A percentile compares a stretch with the other conserved stretches of the same genome.
These are phyloP conservation scores for Matsumyia berberina DNA, from an alignment of 2,888 invertebrate species.

Conservation along the genomic window DNA sequence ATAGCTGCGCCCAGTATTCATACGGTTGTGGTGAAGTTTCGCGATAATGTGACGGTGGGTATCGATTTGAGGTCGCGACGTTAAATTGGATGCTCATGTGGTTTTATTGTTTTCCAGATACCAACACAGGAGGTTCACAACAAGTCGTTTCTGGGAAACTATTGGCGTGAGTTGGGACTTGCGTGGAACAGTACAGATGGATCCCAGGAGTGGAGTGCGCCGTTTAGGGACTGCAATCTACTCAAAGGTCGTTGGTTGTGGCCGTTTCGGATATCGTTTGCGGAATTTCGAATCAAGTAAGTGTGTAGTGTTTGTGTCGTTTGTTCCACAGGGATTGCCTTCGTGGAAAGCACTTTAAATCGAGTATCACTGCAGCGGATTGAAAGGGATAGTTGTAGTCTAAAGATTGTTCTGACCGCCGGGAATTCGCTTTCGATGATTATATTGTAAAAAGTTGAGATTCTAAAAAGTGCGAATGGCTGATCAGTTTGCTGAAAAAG, in stretches of 20 bases:
- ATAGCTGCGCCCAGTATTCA: conserved; percentile 84
- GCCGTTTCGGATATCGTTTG: conserved; percentile 84
- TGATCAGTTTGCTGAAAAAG: no score
- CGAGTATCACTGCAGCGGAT: background rate
- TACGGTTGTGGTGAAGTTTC: conserved; percentile 84
- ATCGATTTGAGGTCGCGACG: conserved; percentile 1
- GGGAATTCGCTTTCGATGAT: no score
- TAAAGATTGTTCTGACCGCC: background rate
- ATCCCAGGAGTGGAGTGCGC: conserved; percentile 84
- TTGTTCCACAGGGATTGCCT: background rate
- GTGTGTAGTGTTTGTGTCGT: conserved; percentile 57
- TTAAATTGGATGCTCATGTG: conserved; percentile 28
- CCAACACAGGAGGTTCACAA: conserved; percentile 83
- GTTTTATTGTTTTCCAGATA: conserved; percentile 78
- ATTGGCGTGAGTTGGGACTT: conserved; percentile 84
- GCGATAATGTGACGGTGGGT: conserved; percentile 84
- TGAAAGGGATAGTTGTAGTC: no score
- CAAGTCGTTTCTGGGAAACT: conserved; percentile 83
- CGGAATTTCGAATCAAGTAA: conserved; percentile 83
- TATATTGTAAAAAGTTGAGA: no score
- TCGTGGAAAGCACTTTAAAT: background rate
- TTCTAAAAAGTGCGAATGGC: no score
- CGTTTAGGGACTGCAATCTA: conserved; percentile 84
- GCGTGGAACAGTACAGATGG: conserved; percentile 84
- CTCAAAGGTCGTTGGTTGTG: conserved; percentile 84